Conservation (phyloP, 2,888 invertebrate species). For the Spialia ferax region DNA sequence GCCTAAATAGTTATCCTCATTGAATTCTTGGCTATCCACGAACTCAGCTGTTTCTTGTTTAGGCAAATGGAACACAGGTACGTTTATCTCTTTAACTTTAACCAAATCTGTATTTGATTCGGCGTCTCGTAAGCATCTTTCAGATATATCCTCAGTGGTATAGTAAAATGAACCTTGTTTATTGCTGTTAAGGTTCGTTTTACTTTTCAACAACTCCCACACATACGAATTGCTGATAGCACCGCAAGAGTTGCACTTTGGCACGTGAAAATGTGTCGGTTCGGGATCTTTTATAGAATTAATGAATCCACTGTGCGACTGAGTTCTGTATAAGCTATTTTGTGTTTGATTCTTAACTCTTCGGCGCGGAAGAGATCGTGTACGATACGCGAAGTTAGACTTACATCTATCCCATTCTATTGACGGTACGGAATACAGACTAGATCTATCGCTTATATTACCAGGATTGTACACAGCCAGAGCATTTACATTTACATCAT, state of each 20-base stretch:
- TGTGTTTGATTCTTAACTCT: constrained; percentile 40
- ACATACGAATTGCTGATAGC: constrained; percentile 59
- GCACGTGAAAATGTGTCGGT: constrained; percentile 77
- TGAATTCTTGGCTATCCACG: constrained; percentile 78
- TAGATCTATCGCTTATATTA: constrained; percentile 65
- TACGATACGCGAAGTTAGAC: constrained; percentile 59
- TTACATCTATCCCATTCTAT: constrained; percentile 73
- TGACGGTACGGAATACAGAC: constrained; percentile 72
- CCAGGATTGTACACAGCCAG: constrained; percentile 52
- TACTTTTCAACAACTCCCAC: constrained; percentile 56
- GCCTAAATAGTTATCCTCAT: constrained; percentile 75
- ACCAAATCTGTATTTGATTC: constrained; percentile 52
- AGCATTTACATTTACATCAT: constrained; percentile 28
- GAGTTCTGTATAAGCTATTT: constrained; percentile 65
- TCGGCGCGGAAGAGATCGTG: constrained; percentile 65
- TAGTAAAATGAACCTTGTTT: constrained; percentile 53
- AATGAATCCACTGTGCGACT: constrained; percentile 75
- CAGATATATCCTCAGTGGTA: constrained; percentile 69
- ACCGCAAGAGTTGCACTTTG: constrained; percentile 68
- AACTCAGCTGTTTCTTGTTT: constrained; percentile 61
- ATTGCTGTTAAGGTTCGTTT: constrained; percentile 45
- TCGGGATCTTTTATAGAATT: constrained; percentile 73
- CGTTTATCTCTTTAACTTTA: constrained; percentile 58
- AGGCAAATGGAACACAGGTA: constrained; percentile 63
- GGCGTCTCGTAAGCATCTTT: constrained; percentile 58